Percentiles rank a stretch among this genome's conserved stretches.
Conservation (phyloP, 2,888 invertebrate genomes). For the Osmoderma eremita region DNA sequence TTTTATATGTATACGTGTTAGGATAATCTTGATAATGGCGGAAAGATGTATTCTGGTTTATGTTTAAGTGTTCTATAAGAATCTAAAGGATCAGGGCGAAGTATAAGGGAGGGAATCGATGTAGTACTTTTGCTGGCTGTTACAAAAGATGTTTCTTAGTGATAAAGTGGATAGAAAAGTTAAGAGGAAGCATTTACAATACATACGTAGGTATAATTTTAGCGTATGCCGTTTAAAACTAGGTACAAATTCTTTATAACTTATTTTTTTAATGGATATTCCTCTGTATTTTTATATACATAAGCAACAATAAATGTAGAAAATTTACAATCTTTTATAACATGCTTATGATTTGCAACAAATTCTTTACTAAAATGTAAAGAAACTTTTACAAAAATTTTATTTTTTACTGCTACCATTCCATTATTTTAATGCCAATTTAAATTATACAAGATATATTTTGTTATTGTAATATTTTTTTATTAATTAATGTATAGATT, state of each 20-base stretch:
- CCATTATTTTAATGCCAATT: constrained; percentile 1
- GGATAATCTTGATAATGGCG: no score
- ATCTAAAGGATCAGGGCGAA: no score
- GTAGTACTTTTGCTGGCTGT: no score
- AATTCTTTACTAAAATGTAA: no score
- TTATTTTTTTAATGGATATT: constrained; percentile 28
- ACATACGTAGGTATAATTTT: background rate
- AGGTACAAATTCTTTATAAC: constrained; percentile 27
- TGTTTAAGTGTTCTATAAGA: no score
- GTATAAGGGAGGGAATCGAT: no score
- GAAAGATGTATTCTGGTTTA: no score
- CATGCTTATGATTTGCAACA: no score
- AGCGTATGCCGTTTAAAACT: background rate
- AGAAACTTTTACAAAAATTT: no score
- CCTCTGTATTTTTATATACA: background rate
- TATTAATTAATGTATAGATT: no score
- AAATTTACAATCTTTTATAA: background rate
- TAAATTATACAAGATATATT: background rate
- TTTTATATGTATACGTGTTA: no score
- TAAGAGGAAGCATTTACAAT: background rate
- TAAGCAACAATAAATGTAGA: background rate
- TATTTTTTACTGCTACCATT: background rate
- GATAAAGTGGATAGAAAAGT: background rate
- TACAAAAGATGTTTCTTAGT: background rate
- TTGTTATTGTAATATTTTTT: constrained; percentile 16